A percentile compares a stretch with the other conserved stretches of the same genome.
These are phyloP conservation scores for Manis javanica DNA, from an alignment of 2,797 vertebrate species.

Conservation along the genomic window DNA sequence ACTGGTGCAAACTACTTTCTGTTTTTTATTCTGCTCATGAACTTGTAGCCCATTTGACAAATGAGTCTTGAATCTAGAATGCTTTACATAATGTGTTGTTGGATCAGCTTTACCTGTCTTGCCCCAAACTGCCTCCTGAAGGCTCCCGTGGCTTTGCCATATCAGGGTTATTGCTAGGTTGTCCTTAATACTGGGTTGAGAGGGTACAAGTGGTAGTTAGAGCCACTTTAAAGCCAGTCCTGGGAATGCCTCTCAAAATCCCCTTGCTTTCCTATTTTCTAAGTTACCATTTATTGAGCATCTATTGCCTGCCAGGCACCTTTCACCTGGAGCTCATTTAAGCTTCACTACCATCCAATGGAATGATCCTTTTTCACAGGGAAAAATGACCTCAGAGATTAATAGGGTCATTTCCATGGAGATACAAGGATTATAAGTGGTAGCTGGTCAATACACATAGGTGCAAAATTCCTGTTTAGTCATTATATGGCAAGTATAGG, in stretches of 20 bases:
- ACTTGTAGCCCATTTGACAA: not conserved
- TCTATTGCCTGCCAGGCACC: not conserved
- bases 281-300: not conserved
- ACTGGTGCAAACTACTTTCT: not conserved
- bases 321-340: slow-evolving; percentile 19
- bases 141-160: not conserved
- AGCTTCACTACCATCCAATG: not conserved
- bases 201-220: not conserved
- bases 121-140: not conserved
- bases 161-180: not conserved
- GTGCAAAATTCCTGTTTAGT: not conserved
- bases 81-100: not conserved
- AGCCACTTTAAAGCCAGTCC: not conserved
- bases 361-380: not conserved
- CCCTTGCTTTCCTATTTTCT: not conserved
- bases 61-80: not conserved
- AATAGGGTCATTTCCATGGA: not conserved
- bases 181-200: not conserved
- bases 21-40: not conserved
- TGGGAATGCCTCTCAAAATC: not conserved
- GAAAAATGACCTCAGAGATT: not conserved
- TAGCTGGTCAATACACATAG: not conserved
- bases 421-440: not conserved
- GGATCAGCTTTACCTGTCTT: not conserved
- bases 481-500: not conserved